Conservation (phyloP, 1,140 invertebrate species). For the Grapholita molesta region DNA sequence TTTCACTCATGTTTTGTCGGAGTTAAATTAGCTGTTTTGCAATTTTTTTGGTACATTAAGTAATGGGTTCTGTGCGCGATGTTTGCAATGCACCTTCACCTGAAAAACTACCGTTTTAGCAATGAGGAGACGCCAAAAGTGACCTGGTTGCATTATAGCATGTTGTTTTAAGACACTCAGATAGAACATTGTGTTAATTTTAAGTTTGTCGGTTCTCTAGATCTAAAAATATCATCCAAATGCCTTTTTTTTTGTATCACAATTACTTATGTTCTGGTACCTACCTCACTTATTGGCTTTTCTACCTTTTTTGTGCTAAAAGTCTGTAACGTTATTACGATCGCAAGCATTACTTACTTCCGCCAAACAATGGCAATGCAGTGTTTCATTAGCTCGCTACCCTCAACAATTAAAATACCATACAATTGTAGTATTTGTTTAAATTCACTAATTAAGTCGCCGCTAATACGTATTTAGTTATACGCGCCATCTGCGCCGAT, state of each 20-base stretch:
- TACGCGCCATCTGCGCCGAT: conserved; percentile 67
- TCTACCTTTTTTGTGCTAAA: too few species aligned
- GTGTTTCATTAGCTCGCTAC: conserved; percentile 46
- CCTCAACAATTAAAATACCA: conserved; percentile 65
- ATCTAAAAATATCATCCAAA: too few species aligned
- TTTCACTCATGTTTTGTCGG: neutral
- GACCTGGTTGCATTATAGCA: neutral
- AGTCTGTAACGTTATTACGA: neutral
- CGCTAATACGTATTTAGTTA: conserved; percentile 64
- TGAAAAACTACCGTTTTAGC: neutral
- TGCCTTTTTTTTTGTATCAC: too few species aligned
- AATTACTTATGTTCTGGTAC: too few species aligned
- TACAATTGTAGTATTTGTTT: conserved; percentile 70
- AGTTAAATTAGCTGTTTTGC: neutral
- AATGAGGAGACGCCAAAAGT: neutral
- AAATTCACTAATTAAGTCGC: conserved; percentile 70
- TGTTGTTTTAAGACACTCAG: too few species aligned
- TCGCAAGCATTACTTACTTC: neutral
- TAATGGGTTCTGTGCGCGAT: neutral
- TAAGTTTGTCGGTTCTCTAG: too few species aligned
- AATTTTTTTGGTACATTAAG: neutral
- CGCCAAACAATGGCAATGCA: conserved; percentile 7
- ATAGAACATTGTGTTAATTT: too few species aligned
- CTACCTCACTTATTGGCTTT: too few species aligned
- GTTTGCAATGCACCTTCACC: neutral